Evolutionary conservation across 2,797 vertebrate genomes (phyloP).

Genomic region (Tragopan temminckii): DNA sequence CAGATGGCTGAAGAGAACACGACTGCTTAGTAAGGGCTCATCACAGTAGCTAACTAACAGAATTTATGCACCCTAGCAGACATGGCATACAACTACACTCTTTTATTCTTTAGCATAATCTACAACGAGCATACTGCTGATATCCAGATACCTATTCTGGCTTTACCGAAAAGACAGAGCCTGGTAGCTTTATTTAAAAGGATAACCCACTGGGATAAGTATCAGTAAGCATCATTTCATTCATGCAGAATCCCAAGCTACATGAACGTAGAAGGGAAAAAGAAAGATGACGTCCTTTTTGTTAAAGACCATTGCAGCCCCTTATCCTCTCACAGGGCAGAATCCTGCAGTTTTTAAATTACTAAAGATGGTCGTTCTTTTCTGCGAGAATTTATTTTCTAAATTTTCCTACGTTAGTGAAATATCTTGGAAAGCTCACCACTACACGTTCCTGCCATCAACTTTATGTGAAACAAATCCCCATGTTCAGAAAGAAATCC

Average conservation of each 20-base stretch:
- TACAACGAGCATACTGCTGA: not conserved
- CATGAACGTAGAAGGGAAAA: not conserved
- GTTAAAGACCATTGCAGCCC: not conserved
- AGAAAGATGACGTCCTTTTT: not conserved
- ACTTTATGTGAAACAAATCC: not conserved
- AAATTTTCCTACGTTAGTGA: not conserved
- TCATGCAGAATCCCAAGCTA: not conserved
- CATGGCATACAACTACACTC: accelerated
- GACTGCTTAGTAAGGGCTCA: not conserved
- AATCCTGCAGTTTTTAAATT: not conserved
- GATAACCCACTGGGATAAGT: not conserved
- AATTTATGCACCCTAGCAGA: not conserved
- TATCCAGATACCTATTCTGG: not conserved
- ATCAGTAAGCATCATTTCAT: not conserved
- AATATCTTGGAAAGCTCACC: not conserved
- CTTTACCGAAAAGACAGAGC: not conserved
- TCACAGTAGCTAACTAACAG: not conserved
- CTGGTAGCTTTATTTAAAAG: not conserved
- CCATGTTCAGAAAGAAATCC: not conserved
- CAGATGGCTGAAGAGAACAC: slow-evolving; percentile 84
- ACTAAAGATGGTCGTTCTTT: not conserved
- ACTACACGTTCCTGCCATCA: not conserved
- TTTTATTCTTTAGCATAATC: not conserved
- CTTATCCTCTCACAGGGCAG: not conserved
- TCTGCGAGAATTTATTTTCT: not conserved